Evolutionary conservation across 2,797 vertebrate species (phyloP), one percentile per base, ranked within the genome.

Genomic region (Sebastes aleutianus): DNA sequence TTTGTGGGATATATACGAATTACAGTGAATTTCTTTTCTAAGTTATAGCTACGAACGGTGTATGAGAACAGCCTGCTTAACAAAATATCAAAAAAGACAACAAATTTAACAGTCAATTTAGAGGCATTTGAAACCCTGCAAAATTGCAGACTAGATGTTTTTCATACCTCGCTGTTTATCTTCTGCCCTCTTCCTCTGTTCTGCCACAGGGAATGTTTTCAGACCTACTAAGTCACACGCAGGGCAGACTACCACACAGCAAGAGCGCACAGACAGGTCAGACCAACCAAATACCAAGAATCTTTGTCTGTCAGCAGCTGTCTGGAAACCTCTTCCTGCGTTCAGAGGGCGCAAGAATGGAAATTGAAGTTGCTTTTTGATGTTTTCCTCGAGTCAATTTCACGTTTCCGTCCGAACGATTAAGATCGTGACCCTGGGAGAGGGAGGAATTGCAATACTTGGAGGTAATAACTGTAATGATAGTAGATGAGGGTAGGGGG

Each of bases 241-340:
- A 67, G 85, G 89, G 83, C 86, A 92, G 92, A 92, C 92, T 92
- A 93, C 93, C 93, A 94, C 93, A 94, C 92, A 94, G 91, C 88
- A 67, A 92, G 94, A 89, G 94, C 93, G 92, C 93, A 84, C 62
- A 94, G 93, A 94, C 92, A 92, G 93, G 94, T 95, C 93, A 94
- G 87, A 88, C 89, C 89, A 85, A 88, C 92, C 90, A 61, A 92
- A 93, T 91, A 91, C 91, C 93, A 93, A 70, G 87, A 92, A 93
- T 92, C 91, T 87, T 75, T 87, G 89, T 92, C 91, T 92, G 91
- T 94, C 91, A 92, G 90, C 93, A 90, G 90, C 87, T 90, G 93
- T 91, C 88, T 93, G 88, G 91, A 93, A 92, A 87, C 84, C 88
- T 85, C 91, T 92, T 94, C 89, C 92, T 91, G 91, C 69, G 14